A percentile compares a stretch with the other conserved stretches of the same genome.
Evolutionary conservation across 2,888 invertebrate genomes (phyloP).

Genomic region (Archips crataeganus): DNA sequence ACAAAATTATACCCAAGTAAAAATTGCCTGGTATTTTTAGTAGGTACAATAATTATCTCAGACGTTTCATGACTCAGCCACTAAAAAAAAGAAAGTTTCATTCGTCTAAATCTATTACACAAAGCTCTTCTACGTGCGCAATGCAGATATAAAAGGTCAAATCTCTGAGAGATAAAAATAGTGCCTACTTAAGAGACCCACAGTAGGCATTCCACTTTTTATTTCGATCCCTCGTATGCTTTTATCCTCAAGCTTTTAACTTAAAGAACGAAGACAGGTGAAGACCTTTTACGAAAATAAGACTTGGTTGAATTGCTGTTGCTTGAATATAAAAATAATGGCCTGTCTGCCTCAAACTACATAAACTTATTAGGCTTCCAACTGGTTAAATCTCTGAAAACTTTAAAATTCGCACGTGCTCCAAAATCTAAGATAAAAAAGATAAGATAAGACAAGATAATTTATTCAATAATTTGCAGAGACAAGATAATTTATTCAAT

Average conservation of each 20-base stretch:
- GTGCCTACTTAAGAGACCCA: conserved; percentile 22
- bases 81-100: background rate
- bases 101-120: conserved; percentile 12
- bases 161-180: conserved; percentile 30
- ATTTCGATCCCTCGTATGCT: conserved; percentile 30
- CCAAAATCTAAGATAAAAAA: too few relatives aligned
- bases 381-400: background rate
- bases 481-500: too few relatives aligned
- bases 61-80: too few relatives aligned
- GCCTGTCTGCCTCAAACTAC: background rate
- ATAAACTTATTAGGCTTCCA: background rate
- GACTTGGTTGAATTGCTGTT: conserved; percentile 15
- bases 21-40: too few relatives aligned
- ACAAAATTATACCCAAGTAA: too few relatives aligned
- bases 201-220: conserved; percentile 27
- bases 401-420: background rate
- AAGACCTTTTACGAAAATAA: conserved; percentile 27
- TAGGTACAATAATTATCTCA: too few relatives aligned
- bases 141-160: conserved; percentile 30
- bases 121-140: conserved; percentile 11
- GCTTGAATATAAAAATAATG: conserved; percentile 16
- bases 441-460: too few relatives aligned
- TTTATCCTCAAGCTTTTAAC: conserved; percentile 30
- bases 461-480: too few relatives aligned
- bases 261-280: conserved; percentile 28